Percentiles rank a stretch among this genome's conserved stretches.
Conservation (phyloP, 2,113 vertebrate genomes). For the Neofelis nebulosa region DNA sequence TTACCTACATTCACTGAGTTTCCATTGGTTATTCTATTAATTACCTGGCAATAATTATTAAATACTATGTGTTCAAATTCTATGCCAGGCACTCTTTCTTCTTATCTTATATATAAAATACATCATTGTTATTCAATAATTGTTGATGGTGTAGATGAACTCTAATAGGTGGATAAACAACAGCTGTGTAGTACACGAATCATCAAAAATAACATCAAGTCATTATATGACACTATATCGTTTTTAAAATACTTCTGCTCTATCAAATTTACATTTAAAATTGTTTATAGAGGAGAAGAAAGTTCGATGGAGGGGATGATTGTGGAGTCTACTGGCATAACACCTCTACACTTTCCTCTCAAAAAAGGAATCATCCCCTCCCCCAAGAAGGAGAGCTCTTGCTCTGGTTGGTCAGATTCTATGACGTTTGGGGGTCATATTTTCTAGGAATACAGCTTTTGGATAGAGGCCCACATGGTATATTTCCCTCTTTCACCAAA, state of each 20-base stretch:
- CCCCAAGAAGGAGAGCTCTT: background rate
- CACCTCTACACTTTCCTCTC: background rate
- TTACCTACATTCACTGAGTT: constrained; percentile 32
- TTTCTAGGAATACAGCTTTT: background rate
- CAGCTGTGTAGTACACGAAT: background rate
- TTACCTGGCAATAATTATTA: background rate
- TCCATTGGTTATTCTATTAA: background rate
- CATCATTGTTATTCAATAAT: background rate
- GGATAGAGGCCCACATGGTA: background rate
- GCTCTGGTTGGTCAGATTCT: background rate
- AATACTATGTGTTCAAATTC: background rate
- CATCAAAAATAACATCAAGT: background rate
- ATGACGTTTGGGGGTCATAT: background rate
- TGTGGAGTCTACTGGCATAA: background rate
- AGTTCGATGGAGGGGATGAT: background rate
- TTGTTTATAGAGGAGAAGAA: background rate
- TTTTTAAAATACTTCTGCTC: background rate
- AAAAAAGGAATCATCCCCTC: background rate
- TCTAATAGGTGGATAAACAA: background rate
- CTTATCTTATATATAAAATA: background rate
- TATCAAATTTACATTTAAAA: background rate
- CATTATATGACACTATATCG: background rate
- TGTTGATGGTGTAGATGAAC: background rate
- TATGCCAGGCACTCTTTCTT: background rate
- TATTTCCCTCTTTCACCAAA: background rate